These are phyloP conservation scores for Antigone vipio DNA, from an alignment of 2,113 vertebrate genomes.

Conservation along the genomic window DNA sequence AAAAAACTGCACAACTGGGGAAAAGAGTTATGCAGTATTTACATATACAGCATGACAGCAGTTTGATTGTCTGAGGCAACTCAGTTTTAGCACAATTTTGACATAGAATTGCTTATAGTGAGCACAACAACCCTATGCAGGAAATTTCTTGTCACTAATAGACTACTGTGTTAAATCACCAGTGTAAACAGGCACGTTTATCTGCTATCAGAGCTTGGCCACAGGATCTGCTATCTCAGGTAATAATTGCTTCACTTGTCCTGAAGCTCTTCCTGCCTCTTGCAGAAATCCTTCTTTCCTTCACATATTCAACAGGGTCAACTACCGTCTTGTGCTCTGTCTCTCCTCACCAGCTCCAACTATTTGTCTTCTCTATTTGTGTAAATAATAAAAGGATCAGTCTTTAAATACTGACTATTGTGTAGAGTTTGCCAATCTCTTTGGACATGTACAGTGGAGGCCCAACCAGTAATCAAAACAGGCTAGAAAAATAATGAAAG, in stretches of 20 bases:
- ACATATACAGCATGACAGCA: neutral
- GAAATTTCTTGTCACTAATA: neutral
- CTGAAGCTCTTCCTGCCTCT: neutral
- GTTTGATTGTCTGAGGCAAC: neutral
- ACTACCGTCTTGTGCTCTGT: neutral
- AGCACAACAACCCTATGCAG: neutral
- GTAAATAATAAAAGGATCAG: neutral
- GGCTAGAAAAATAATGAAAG: neutral
- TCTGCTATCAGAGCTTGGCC: neutral
- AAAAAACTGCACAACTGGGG: neutral
- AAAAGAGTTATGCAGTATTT: neutral
- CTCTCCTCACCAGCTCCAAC: neutral
- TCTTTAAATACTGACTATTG: neutral
- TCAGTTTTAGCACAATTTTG: neutral
- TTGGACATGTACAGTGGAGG: neutral
- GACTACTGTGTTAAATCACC: neutral
- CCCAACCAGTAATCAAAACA: neutral
- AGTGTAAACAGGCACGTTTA: neutral
- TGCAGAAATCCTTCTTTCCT: neutral
- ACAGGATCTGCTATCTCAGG: neutral
- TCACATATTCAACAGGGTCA: neutral
- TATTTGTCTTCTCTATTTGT: neutral
- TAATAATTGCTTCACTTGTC: neutral
- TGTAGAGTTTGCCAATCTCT: neutral
- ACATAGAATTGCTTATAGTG: neutral